Percentiles rank a stretch among this genome's conserved stretches.
These are phyloP conservation scores for Colossoma macropomum DNA, from an alignment of 2,113 vertebrate genomes.

Conservation along the genomic window DNA sequence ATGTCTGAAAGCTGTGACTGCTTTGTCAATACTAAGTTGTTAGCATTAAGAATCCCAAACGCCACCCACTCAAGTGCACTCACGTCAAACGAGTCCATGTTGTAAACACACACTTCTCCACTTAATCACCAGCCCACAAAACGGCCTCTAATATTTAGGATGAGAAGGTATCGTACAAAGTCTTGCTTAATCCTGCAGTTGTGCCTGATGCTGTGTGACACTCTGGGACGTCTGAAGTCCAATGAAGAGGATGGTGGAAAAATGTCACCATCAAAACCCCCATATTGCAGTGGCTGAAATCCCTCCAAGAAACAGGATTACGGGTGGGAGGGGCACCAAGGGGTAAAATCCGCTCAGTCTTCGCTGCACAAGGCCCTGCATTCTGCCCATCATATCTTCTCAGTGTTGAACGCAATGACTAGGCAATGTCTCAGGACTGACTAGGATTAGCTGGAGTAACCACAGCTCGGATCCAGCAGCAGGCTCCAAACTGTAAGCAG, in stretches of 20 bases:
- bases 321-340: conserved; percentile 37
- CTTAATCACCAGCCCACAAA: neutral
- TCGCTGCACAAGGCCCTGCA: conserved; percentile 21
- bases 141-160: neutral
- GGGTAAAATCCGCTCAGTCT: conserved; percentile 60
- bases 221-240: neutral
- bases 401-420: neutral
- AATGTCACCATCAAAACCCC: conserved; percentile 1
- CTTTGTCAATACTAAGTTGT: neutral
- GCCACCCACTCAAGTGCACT: neutral
- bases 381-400: conserved; percentile 29
- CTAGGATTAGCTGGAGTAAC: neutral
- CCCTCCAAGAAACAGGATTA: conserved; percentile 64
- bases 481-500: neutral
- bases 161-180: neutral
- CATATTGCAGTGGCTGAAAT: conserved; percentile 50
- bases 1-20: neutral
- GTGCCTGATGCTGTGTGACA: neutral
- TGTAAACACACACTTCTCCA: neutral
- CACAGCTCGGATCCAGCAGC: neutral
- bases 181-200: conserved; percentile 8
- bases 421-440: neutral
- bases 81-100: neutral
- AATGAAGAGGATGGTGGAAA: conserved; percentile 20
- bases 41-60: neutral